Conservation (phyloP, 1,140 invertebrate species). For the Alviniconcha marisindica region DNA sequence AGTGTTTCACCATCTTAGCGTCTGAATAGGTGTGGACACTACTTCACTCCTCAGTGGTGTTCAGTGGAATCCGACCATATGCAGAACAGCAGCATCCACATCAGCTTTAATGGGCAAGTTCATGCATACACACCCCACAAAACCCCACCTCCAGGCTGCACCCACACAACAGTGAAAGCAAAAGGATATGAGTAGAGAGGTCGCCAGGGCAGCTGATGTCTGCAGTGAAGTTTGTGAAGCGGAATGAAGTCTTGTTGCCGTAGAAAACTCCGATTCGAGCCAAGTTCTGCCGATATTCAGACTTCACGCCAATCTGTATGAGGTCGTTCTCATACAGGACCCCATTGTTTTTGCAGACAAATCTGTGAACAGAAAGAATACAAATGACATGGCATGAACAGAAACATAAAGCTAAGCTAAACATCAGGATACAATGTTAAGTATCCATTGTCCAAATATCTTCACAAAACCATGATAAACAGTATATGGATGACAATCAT, state of each 20-base stretch:
- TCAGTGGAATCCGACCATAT: too few relatives aligned
- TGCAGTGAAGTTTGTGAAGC: slow-evolving; percentile 79
- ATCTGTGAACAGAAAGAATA: slow-evolving; percentile 79
- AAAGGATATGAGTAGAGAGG: slow-evolving; percentile 69
- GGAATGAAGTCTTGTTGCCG: slow-evolving; percentile 96
- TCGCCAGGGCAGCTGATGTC: slow-evolving; percentile 61
- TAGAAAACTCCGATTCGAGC: slow-evolving; percentile 97
- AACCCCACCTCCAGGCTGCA: background rate
- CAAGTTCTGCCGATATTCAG: slow-evolving; percentile 94
- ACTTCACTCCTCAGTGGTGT: too few relatives aligned
- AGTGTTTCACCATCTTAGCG: too few relatives aligned
- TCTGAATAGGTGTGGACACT: too few relatives aligned
- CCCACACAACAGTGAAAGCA: background rate
- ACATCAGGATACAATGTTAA: too few relatives aligned
- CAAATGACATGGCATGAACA: too few relatives aligned
- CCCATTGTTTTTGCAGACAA: slow-evolving; percentile 93
- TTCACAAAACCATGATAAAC: too few relatives aligned
- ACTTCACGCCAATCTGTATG: slow-evolving; percentile 98
- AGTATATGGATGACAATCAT: too few relatives aligned
- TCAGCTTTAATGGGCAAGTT: too few relatives aligned
- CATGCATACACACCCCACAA: background rate
- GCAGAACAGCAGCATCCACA: too few relatives aligned
- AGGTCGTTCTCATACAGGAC: slow-evolving; percentile 99
- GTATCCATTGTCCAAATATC: too few relatives aligned
- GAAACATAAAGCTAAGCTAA: too few relatives aligned